A percentile compares a stretch with the other conserved stretches of the same genome.
Conservation (phyloP, 35 echinoderm and acorn worm genomes). For the Holothuria glaberrima region DNA sequence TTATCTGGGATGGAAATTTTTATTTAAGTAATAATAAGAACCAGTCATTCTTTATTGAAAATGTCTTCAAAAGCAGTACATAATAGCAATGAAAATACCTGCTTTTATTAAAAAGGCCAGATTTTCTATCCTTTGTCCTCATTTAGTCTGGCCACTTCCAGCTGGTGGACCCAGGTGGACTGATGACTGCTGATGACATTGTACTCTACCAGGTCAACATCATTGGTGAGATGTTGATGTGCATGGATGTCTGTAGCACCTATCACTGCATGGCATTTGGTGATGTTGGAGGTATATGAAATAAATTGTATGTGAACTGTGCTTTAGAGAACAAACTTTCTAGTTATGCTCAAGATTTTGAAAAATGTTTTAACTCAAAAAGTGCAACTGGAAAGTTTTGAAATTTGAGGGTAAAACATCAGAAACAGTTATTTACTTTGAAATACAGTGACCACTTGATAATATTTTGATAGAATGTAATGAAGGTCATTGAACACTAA, state of each 20-base stretch:
- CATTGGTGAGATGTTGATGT: constrained; percentile 77
- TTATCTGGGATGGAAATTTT: no score
- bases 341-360: no score
- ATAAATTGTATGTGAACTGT: not conserved
- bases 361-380: no score
- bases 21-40: no score
- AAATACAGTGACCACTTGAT: not conserved
- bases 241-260: constrained; percentile 85
- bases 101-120: no score
- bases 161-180: constrained; percentile 92
- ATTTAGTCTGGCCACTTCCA: constrained; percentile 91
- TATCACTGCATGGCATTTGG: constrained; percentile 84
- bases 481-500: not conserved
- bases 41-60: no score
- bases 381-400: no score
- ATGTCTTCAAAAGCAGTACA: no score
- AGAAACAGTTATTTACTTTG: not conserved
- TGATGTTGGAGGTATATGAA: constrained; percentile 77
- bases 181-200: constrained; percentile 93
- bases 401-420: not conserved
- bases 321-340: no score
- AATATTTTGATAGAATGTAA: not conserved
- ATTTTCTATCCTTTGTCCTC: constrained; percentile 15
- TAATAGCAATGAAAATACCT: no score
- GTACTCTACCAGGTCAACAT: constrained; percentile 91